phyloP scores from a whole-genome alignment of 2,888 invertebrate genomes.

The Leuctra nigra region DNA sequence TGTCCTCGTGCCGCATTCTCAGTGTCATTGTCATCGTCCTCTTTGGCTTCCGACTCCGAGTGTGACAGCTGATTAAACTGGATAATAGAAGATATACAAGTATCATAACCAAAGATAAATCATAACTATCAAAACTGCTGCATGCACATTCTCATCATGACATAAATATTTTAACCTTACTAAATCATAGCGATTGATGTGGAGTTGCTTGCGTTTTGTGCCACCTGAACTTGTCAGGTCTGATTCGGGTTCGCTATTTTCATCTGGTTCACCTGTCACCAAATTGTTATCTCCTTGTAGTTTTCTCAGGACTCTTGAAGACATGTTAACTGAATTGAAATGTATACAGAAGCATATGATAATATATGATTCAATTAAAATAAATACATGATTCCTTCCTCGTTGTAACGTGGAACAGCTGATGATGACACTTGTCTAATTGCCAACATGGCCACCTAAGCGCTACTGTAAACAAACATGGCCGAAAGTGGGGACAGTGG shows the following conservation, averaged over 20 bases:
- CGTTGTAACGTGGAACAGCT: too few relatives aligned
- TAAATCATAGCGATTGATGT: slow-evolving; percentile 63
- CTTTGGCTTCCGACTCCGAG: slow-evolving; percentile 63
- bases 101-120: neutral
- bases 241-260: slow-evolving; percentile 38
- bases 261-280: slow-evolving; percentile 45
- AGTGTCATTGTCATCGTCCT: slow-evolving; percentile 56
- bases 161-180: slow-evolving; percentile 41
- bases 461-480: too few relatives aligned
- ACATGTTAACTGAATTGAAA: too few relatives aligned
- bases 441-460: too few relatives aligned
- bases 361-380: too few relatives aligned
- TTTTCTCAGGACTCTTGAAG: slow-evolving; percentile 35
- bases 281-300: slow-evolving; percentile 52
- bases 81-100: neutral
- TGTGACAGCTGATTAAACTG: slow-evolving; percentile 59
- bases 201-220: slow-evolving; percentile 50
- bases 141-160: neutral
- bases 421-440: too few relatives aligned
- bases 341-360: too few relatives aligned
- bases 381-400: too few relatives aligned
- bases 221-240: slow-evolving; percentile 47
- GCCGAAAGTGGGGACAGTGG: too few relatives aligned
- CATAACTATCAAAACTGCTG: neutral
- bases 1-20: slow-evolving; percentile 48